phyloP scores from a whole-genome alignment of 37 sponge, comb jelly and placozoan species.

The Chondrilla cf. caribensis region DNA sequence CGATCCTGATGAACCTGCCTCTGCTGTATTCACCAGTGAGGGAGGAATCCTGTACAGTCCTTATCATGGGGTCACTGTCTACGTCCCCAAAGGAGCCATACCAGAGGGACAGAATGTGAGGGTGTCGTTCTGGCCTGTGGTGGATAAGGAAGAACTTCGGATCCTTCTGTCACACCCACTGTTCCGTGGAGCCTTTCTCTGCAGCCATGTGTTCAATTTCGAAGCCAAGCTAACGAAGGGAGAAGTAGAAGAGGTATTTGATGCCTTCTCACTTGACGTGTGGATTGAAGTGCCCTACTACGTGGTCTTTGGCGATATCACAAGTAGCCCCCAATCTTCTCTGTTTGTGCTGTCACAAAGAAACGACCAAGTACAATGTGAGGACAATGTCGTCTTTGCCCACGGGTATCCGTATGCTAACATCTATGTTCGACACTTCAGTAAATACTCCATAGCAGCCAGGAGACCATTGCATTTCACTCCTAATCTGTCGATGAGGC shows the following conservation, averaged over 20 bases:
- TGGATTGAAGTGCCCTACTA: constrained; percentile 9
- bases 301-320: background rate
- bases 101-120: background rate
- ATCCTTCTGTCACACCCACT: too few relatives aligned
- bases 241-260: background rate
- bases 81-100: constrained; percentile 17
- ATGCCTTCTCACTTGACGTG: background rate
- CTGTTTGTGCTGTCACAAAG: background rate
- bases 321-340: too few relatives aligned
- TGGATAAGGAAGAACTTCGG: background rate
- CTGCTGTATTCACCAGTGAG: background rate
- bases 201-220: constrained; percentile 8
- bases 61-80: background rate
- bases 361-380: background rate
- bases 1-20: background rate
- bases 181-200: background rate
- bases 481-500: background rate
- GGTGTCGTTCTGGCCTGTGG: background rate
- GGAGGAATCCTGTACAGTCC: constrained; percentile 13
- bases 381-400: background rate
- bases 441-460: too few relatives aligned
- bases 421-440: constrained; percentile 2
- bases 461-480: too few relatives aligned
- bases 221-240: too few relatives aligned
- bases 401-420: constrained; percentile 16